These are phyloP conservation scores for Lucilia sericata DNA, from an alignment of 1,140 invertebrate genomes.

Conservation along the genomic window DNA sequence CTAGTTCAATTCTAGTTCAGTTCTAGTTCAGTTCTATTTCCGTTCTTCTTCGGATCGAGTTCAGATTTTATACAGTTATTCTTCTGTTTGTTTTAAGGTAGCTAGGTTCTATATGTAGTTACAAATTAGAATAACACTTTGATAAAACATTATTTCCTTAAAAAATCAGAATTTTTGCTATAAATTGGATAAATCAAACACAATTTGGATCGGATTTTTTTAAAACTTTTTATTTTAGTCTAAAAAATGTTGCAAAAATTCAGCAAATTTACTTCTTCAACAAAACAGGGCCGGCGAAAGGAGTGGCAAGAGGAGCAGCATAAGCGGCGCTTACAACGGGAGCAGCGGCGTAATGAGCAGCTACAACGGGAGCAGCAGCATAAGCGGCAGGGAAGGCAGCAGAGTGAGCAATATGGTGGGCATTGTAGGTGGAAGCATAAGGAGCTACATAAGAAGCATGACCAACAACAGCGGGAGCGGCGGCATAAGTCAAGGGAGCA, in stretches of 20 bases:
- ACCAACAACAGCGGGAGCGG: slow-evolving; percentile 40
- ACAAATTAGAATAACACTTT: too few species aligned
- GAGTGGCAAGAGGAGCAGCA: slow-evolving; percentile 56
- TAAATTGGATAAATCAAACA: too few species aligned
- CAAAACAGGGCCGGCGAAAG: slow-evolving; percentile 46
- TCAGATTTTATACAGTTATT: too few species aligned
- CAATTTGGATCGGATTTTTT: too few species aligned
- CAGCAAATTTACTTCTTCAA: slow-evolving; percentile 20
- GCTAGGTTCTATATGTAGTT: too few species aligned
- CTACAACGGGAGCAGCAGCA: slow-evolving; percentile 62
- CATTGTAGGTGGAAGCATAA: slow-evolving; percentile 27
- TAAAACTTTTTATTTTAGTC: background rate
- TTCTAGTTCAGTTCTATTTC: too few species aligned
- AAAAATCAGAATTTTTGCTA: too few species aligned
- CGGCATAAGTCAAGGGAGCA: slow-evolving; percentile 56
- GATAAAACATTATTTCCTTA: too few species aligned
- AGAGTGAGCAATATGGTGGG: slow-evolving; percentile 25
- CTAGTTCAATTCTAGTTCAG: too few species aligned
- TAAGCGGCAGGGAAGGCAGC: slow-evolving; percentile 57
- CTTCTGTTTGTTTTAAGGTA: too few species aligned
- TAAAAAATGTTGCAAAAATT: background rate
- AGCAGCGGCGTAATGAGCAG: slow-evolving; percentile 56
- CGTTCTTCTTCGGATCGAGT: too few species aligned
- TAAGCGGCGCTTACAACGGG: slow-evolving; percentile 30
- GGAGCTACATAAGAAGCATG: slow-evolving; percentile 40